These are phyloP conservation scores for Cyprinodon diabolis DNA, from an alignment of 2,797 vertebrate genomes.

Conservation along the genomic window DNA sequence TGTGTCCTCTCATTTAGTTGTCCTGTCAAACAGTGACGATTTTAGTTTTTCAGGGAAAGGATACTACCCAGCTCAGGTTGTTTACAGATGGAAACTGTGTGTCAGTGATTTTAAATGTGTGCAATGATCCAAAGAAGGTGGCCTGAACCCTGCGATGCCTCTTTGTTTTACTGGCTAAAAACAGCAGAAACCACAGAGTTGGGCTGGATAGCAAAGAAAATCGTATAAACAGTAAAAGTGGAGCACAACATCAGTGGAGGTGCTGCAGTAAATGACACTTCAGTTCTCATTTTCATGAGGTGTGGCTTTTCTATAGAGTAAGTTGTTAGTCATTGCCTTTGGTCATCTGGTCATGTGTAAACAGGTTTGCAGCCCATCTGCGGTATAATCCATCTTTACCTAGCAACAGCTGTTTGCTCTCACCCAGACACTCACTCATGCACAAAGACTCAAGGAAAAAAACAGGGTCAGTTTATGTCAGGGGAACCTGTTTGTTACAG, in stretches of 20 bases:
- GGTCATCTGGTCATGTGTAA: constrained; percentile 67
- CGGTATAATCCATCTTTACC: constrained; percentile 68
- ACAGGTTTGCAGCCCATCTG: constrained; percentile 60
- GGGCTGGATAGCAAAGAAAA: background rate
- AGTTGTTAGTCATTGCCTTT: constrained; percentile 33
- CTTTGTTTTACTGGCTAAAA: background rate
- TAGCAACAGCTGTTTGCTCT: constrained; percentile 81
- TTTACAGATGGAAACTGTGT: constrained; percentile 26
- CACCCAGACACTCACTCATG: constrained; percentile 21
- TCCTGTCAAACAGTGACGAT: constrained; percentile 3
- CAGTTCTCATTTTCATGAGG: constrained; percentile 15
- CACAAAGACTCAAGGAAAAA: constrained; percentile 22
- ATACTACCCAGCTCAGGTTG: background rate
- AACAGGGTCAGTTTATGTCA: constrained; percentile 10
- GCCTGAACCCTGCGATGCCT: background rate
- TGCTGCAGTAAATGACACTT: background rate
- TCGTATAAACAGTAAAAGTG: background rate
- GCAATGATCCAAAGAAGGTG: constrained; percentile 17
- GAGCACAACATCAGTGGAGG: background rate
- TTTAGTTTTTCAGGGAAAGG: constrained; percentile 2
- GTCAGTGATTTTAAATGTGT: constrained; percentile 6
- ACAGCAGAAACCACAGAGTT: background rate
- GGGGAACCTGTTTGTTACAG: constrained; percentile 15
- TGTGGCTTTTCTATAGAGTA: constrained; percentile 14
- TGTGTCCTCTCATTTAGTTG: background rate